Evolutionary conservation across 2,888 invertebrate genomes (phyloP), one percentile per base, ranked within the genome.

Genomic region (Penaeus monodon): DNA sequence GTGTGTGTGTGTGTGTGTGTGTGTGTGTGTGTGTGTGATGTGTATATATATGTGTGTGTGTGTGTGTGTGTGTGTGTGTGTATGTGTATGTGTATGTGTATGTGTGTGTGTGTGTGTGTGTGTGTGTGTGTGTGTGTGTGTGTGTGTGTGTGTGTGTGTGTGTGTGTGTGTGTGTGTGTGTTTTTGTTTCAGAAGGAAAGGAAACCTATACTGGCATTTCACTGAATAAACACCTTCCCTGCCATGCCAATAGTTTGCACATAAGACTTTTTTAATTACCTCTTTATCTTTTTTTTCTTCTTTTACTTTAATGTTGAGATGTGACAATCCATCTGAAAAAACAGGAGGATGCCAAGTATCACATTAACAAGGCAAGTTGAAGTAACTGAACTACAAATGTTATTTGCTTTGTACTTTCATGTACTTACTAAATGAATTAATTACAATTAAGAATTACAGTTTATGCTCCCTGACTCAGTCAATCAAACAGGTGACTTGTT

Each of bases 381-480:
- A 84, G 77, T 84, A 84, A 66, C 49, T 84, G 77, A 84, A 68
- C 84, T 84, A 84, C 76, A 78, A 68, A 77, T 73, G 76, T 76
- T 83, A 76, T 66, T 76, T 33, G 68, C 77, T 76, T 84, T 84
- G 76, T 76, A 77, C 76, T 77, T 84, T 63, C 33, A 78, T 68
- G 49, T 84, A 82, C 82, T 84, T 78, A 84, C 49, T 77, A 84
- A 78, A 68, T 29, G 64, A 84, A 84, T 78, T 65, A 84, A 65
- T 64, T 81, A 81, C 49, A 68, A 81, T 81, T 57, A 78, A 84
- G 78, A 84, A 78, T 78, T 57, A 78, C 73, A 73, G 78, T 77
- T 78, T 68, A 84, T 68, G 78, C 84, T 84, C 84, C 84, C 84
- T 84, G 84, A 84, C 78, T 77, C 78, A 84, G 84, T 84, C 84